Base-by-base conservation (phyloP, 1,140 invertebrate species). In the Monomorium pharaonis region DNA sequence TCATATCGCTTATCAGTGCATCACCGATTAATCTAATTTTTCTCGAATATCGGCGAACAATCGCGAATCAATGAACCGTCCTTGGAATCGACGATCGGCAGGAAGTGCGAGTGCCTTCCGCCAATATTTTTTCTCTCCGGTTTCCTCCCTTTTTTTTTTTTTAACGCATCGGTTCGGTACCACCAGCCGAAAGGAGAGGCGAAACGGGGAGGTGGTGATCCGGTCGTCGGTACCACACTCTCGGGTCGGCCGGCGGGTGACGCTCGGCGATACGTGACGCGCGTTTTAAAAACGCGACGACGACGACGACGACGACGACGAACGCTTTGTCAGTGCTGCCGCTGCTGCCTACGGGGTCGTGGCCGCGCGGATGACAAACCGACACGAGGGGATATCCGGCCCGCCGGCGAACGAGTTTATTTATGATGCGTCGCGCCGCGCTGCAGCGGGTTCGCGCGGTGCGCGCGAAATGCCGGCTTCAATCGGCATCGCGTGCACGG, bases 371-470 rank as follows among this genome's bases (percentile, higher is more conserved):
- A 90, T 90, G 89, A 90, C 81, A 90, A 90, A 90, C 88, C 76
- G 88, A 88, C 81, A 86, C 76, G 63, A 49, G 76, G 56, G 86
- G 88, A 83, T 90, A 89, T 90, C 89, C 89, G 89, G 86, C 27
- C n/a, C 51, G 74, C 62, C 86, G 81, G 88, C 89, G 86, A 90
- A 63, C 89, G 86, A n/a, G n/a, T 90, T 90, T 90, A 90, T 90
- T 90, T 90, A 90, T 88, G 86, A 90, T 86, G 86, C 86, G 58
- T 51, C 72, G 77, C 30, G 87, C 84, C 58, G 58, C 63, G 42
- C 51, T 75, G 84, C 85, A 76, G 81, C 87, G 87, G 84, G 75
- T 89, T 89, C 85, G 84, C 87, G 84, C 88, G 76, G 27, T 85
- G 51, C 69, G 76, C 76, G 76, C 78, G 75, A 86, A 89, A 77